These are phyloP conservation scores for Oegoconia quadripuncta DNA, from an alignment of 2,888 invertebrate genomes.

Conservation along the genomic window DNA sequence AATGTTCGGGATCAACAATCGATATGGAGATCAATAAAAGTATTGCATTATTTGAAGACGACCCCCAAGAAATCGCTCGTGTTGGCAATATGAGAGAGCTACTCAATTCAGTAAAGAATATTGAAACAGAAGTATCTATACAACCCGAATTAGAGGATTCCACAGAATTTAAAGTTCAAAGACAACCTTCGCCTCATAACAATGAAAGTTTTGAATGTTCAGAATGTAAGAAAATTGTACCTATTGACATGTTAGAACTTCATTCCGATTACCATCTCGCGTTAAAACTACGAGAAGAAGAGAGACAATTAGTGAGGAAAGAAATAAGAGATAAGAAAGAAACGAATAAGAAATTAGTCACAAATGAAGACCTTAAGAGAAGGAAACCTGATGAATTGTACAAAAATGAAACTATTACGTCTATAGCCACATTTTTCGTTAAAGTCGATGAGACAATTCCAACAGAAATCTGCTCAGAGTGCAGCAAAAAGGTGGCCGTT, in stretches of 20 bases:
- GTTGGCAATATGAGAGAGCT: constrained; percentile 55
- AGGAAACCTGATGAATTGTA: constrained; percentile 17
- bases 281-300: constrained; percentile 80
- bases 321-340: constrained; percentile 36
- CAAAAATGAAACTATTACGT: constrained; percentile 41
- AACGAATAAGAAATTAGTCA: constrained; percentile 5
- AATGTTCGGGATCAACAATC: constrained; percentile 66
- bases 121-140: constrained; percentile 15
- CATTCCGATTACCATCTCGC: constrained; percentile 89
- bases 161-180: background rate
- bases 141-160: constrained; percentile 11
- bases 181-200: constrained; percentile 14
- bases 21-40: constrained; percentile 71
- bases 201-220: constrained; percentile 69
- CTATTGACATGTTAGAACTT: constrained; percentile 76
- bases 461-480: constrained; percentile 82
- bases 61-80: constrained; percentile 46
- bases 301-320: constrained; percentile 49
- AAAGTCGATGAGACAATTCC: constrained; percentile 55
- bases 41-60: constrained; percentile 63
- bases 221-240: constrained; percentile 82
- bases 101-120: constrained; percentile 34
- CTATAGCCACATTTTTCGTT: constrained; percentile 63
- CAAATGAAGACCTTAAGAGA: constrained; percentile 1
- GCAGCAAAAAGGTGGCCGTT: constrained; percentile 80